Evolutionary conservation across 2,113 vertebrate species (phyloP), one percentile per base, ranked within the genome.

Genomic region (Melanerpes formicivorus): DNA sequence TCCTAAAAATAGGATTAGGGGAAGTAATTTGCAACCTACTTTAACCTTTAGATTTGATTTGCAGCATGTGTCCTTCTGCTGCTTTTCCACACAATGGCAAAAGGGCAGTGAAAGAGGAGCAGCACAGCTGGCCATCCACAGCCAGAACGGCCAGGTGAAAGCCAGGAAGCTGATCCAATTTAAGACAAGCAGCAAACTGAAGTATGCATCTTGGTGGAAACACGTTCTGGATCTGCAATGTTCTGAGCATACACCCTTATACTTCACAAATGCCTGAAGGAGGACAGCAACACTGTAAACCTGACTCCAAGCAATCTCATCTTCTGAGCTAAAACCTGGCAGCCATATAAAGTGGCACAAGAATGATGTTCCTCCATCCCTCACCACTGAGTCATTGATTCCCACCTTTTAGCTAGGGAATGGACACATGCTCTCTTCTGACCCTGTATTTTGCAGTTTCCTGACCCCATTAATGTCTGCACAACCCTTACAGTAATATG

Each of bases 181-280:
- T 78, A 85, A 87, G 67, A 87, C 69, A 75, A 95, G 74, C 58
- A 90, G 37, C 37, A 59, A 82, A 54, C 62, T 88, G 82, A 77
- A 96, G 64, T 83, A 93, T 44, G 26, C 70, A 80, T 88, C 85
- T 72, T 4, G 14, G 29, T 93, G 88, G 54, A 80, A 92, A 85
- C 84, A 91, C 62, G 48, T 89, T 94, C 54, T 91, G 82, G 48
- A 3, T 46, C 69, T 93, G 65, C 79, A 88, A 75, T 85, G 84
- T 50, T 87, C 79, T 91, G 42, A 91, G 89, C 73, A 92, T 87
- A 92, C 93, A 95, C 84, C 84, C 90, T 71, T 77, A 87, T 92
- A 91, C 81, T 92, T 92, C 94, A 94, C 75, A 71, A 92, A 69
- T 27, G 87, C 96, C 91, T 91, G 37, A n/a, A 95, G 92, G 81